Conservation (phyloP, 2,888 invertebrate species). For the Cosmia pyralina region DNA sequence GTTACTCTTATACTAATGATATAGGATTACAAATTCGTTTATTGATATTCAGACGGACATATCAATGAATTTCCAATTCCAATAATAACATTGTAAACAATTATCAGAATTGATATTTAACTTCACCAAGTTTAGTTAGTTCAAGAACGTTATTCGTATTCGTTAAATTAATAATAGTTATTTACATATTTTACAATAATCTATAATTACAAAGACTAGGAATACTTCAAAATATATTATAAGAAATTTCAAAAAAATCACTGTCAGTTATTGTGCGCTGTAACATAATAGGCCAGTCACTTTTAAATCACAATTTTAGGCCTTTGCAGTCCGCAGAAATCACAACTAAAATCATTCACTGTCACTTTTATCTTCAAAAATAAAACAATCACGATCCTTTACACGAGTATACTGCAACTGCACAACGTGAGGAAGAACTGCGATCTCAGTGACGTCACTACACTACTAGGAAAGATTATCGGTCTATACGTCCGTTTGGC, state of each 20-base stretch:
- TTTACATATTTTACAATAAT: slow-evolving; percentile 83
- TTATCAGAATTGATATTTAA: slow-evolving; percentile 78
- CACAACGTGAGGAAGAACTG: slow-evolving; percentile 82
- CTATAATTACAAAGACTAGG: slow-evolving; percentile 85
- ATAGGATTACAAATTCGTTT: slow-evolving; percentile 88
- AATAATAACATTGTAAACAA: slow-evolving; percentile 81
- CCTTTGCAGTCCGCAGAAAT: slow-evolving; percentile 45
- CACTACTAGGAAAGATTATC: slow-evolving; percentile 74
- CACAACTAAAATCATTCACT: slow-evolving; percentile 57
- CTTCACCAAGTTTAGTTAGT: slow-evolving; percentile 67
- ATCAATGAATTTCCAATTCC: slow-evolving; percentile 87
- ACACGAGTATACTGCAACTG: slow-evolving; percentile 61
- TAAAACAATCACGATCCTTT: slow-evolving; percentile 54
- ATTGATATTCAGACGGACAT: slow-evolving; percentile 88
- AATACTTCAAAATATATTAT: slow-evolving; percentile 75
- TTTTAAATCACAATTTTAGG: slow-evolving; percentile 56
- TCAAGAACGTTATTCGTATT: slow-evolving; percentile 62
- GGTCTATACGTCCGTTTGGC: slow-evolving; percentile 89
- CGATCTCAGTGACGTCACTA: slow-evolving; percentile 76
- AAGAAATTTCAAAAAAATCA: slow-evolving; percentile 68
- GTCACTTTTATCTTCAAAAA: slow-evolving; percentile 48
- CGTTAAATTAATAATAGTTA: slow-evolving; percentile 66
- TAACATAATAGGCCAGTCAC: slow-evolving; percentile 66
- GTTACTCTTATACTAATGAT: slow-evolving; percentile 85
- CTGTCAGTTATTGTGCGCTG: slow-evolving; percentile 64